phyloP scores from a whole-genome alignment of 2,797 vertebrate species.

The Mus caroli region DNA sequence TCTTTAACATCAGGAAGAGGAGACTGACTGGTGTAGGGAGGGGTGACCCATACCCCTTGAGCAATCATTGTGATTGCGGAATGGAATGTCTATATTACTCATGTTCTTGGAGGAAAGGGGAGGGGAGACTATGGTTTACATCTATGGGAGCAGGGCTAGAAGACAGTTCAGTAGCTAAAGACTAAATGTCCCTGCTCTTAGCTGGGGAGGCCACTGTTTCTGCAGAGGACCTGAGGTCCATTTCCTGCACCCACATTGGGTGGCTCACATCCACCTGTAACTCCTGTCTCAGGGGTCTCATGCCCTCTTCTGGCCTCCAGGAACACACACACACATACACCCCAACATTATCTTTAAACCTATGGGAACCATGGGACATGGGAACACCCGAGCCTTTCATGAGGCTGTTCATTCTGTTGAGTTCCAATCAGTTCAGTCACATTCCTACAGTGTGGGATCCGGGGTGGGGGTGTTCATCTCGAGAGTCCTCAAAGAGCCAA shows the following conservation, averaged over 20 bases:
- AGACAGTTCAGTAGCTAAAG: not conserved
- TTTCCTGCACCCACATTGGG: not conserved
- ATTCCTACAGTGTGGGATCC: not conserved
- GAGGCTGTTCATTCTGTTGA: not conserved
- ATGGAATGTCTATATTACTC: conserved; percentile 2
- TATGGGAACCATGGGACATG: not conserved
- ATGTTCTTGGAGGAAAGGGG: not conserved
- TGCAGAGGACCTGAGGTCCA: not conserved
- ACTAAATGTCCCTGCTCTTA: not conserved
- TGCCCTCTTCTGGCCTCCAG: not conserved
- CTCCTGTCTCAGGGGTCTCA: not conserved
- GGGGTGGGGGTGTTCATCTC: not conserved
- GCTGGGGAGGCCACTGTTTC: no score
- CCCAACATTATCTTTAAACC: not conserved
- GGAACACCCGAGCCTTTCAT: not conserved
- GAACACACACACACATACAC: not conserved
- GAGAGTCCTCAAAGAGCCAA: not conserved
- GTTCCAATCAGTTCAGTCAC: not conserved
- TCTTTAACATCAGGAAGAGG: not conserved
- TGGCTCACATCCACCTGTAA: not conserved
- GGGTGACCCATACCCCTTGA: no score
- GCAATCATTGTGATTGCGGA: not conserved
- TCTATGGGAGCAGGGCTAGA: not conserved
- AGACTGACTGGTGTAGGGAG: not conserved
- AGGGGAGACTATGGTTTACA: not conserved